These are phyloP conservation scores for Elgaria multicarinata DNA, from an alignment of 2,113 vertebrate species.

Conservation along the genomic window DNA sequence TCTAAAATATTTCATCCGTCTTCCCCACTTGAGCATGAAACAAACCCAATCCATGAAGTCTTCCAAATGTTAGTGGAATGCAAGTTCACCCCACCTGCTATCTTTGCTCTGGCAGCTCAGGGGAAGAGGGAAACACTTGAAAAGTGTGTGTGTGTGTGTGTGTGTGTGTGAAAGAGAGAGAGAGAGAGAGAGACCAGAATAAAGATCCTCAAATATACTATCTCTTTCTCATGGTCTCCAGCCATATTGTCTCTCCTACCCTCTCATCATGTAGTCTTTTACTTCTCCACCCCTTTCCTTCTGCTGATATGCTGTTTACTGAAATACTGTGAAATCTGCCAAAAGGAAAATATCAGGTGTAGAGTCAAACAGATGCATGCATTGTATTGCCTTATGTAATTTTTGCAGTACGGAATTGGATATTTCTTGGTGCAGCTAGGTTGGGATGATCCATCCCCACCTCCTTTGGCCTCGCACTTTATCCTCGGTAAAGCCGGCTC, in stretches of 20 bases:
- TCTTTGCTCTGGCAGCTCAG: background rate
- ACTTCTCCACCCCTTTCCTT: background rate
- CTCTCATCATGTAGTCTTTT: background rate
- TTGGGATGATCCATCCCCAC: background rate
- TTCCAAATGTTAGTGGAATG: background rate
- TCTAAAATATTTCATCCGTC: background rate
- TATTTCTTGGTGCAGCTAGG: background rate
- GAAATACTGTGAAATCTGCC: background rate
- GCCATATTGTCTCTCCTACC: background rate
- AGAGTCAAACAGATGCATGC: background rate
- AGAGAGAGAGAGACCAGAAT: background rate
- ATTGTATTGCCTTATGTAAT: background rate
- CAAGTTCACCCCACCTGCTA: background rate
- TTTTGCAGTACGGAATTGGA: background rate
- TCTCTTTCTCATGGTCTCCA: background rate
- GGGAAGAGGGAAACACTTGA: background rate
- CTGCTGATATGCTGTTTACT: background rate
- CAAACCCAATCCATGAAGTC: background rate
- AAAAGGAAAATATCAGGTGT: background rate
- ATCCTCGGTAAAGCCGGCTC: background rate
- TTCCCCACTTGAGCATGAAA: background rate
- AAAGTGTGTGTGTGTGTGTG: background rate
- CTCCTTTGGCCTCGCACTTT: background rate
- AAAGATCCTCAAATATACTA: background rate
- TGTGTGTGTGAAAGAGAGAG: no score